Percentiles rank a stretch among this genome's conserved stretches.
These are phyloP conservation scores for Bostrychus sinensis DNA, from an alignment of 2,113 vertebrate genomes.

Conservation along the genomic window DNA sequence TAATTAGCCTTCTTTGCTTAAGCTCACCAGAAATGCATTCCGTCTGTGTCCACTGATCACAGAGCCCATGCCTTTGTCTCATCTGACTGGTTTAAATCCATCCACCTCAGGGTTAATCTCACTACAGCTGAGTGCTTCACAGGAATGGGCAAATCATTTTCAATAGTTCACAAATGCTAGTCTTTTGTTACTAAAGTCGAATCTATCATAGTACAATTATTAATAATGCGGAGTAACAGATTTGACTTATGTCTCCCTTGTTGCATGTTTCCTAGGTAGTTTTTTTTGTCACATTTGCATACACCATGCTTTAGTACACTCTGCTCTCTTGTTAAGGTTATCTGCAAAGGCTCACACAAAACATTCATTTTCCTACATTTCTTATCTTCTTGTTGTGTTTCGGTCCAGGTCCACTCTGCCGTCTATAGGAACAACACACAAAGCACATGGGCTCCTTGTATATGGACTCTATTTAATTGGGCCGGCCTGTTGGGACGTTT, in stretches of 20 bases:
- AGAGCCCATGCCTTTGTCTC: constrained; percentile 35
- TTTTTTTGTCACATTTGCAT: neutral
- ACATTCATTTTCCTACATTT: neutral
- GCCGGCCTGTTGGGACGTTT: constrained; percentile 33
- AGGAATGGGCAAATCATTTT: constrained; percentile 59
- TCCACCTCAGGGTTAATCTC: constrained; percentile 69
- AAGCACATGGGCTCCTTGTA: neutral
- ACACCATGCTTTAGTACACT: neutral
- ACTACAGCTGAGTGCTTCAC: constrained; percentile 56
- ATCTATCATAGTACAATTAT: neutral
- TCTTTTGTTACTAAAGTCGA: neutral
- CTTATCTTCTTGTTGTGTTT: neutral
- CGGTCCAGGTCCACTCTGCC: neutral
- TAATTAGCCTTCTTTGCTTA: constrained; percentile 14
- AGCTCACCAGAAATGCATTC: constrained; percentile 34
- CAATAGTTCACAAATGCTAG: constrained; percentile 17
- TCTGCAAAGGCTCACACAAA: neutral
- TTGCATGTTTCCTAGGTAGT: neutral
- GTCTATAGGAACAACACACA: constrained; percentile 6
- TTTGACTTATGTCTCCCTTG: no score
- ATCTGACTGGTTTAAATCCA: constrained; percentile 66
- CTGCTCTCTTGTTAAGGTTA: neutral
- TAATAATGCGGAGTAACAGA: neutral
- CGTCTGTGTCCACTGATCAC: constrained; percentile 48
- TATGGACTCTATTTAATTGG: constrained; percentile 49